Evolutionary conservation across 2,113 vertebrate genomes (phyloP).

Genomic region (Mola mola): DNA sequence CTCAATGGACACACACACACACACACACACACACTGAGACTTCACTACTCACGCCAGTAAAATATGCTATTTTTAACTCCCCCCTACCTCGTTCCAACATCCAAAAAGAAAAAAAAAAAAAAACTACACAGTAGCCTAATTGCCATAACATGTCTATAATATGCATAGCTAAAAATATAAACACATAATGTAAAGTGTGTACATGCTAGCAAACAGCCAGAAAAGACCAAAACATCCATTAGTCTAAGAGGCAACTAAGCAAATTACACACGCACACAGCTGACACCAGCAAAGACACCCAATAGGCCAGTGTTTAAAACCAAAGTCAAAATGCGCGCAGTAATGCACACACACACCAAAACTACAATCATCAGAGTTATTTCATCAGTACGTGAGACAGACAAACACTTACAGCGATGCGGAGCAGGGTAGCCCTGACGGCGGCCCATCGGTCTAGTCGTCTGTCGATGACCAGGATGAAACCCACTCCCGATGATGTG

Average conservation of each 20-base stretch:
- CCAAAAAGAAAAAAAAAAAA: not conserved
- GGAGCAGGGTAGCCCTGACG: constrained; percentile 92
- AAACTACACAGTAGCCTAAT: not conserved
- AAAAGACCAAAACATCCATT: constrained; percentile 40
- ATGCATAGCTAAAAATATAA: not conserved
- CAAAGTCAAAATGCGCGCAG: constrained; percentile 12
- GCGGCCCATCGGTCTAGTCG: constrained; percentile 98
- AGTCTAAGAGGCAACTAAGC: constrained; percentile 29
- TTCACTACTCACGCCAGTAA: constrained; percentile 22
- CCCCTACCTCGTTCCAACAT: constrained; percentile 9
- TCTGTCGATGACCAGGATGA: constrained; percentile 97
- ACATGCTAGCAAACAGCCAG: not conserved
- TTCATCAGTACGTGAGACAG: constrained; percentile 18
- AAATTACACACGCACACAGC: constrained; percentile 52
- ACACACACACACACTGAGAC: no score
- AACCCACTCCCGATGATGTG: constrained; percentile 90
- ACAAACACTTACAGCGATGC: constrained; percentile 89
- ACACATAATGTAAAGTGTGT: not conserved
- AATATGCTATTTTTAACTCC: constrained; percentile 43
- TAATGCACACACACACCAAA: constrained; percentile 18
- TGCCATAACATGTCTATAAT: not conserved
- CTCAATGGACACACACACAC: no score
- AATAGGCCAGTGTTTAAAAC: no score
- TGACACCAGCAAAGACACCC: constrained; percentile 47
- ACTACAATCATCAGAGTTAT: constrained; percentile 13